Percentiles rank a stretch among this genome's conserved stretches.
phyloP scores from a whole-genome alignment of 2,113 vertebrate genomes.

The Gymnogyps californianus region DNA sequence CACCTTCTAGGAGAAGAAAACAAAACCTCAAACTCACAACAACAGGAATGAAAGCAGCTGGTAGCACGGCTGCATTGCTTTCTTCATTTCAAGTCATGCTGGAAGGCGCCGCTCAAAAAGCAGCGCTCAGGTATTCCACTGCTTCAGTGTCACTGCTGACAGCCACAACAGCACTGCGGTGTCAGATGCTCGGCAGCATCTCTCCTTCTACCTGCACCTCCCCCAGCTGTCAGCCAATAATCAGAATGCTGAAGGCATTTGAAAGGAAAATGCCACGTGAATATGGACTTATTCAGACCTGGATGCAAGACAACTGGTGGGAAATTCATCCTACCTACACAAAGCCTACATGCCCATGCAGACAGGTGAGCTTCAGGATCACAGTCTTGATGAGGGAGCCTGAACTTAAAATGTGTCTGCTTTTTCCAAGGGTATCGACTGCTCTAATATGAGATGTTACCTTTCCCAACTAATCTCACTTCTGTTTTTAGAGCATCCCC shows the following conservation, averaged over 20 bases:
- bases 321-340: neutral
- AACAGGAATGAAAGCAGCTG: neutral
- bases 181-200: neutral
- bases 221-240: slow-evolving; percentile 1
- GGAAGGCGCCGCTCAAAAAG: neutral
- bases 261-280: neutral
- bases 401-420: neutral
- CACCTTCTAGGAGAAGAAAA: neutral
- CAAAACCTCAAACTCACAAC: neutral
- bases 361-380: neutral
- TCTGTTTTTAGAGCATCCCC: neutral
- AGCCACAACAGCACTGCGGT: neutral
- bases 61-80: neutral
- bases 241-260: slow-evolving; percentile 7
- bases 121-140: neutral
- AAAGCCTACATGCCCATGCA: neutral
- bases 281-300: neutral
- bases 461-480: neutral
- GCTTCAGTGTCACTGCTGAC: neutral
- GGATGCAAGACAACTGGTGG: neutral
- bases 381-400: neutral
- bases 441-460: neutral
- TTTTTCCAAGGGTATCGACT: neutral
- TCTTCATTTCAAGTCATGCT: neutral
- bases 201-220: slow-evolving; percentile 38